These are phyloP conservation scores for Synanthedon vespiformis DNA, from an alignment of 2,888 invertebrate species.

Conservation along the genomic window DNA sequence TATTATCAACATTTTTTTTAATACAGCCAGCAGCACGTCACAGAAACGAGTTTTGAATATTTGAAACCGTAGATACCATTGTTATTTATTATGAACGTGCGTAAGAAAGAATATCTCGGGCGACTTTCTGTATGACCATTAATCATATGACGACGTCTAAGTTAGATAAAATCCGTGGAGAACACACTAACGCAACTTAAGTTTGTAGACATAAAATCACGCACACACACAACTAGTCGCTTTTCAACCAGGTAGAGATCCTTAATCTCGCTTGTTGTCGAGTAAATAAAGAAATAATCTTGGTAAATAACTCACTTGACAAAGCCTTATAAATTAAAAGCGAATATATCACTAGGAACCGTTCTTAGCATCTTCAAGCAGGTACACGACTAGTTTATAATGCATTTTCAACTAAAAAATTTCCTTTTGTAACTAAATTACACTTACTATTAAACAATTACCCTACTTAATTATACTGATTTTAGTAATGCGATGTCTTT, in stretches of 20 bases:
- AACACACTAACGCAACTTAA: slow-evolving; percentile 19
- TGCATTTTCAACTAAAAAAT: too few relatives aligned
- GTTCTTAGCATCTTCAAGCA: too few relatives aligned
- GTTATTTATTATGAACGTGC: slow-evolving; percentile 41
- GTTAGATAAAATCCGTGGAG: slow-evolving; percentile 45
- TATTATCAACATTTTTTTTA: slow-evolving; percentile 10
- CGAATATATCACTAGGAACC: too few relatives aligned
- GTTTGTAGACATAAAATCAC: slow-evolving; percentile 16
- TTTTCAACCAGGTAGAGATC: slow-evolving; percentile 23
- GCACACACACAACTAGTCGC: slow-evolving; percentile 14
- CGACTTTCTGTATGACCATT: slow-evolving; percentile 47
- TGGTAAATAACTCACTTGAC: slow-evolving; percentile 20
- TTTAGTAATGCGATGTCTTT: too few relatives aligned
- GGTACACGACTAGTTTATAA: too few relatives aligned
- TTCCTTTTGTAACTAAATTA: too few relatives aligned
- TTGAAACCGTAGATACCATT: slow-evolving; percentile 34
- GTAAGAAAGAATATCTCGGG: slow-evolving; percentile 42
- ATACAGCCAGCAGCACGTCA: slow-evolving; percentile 2
- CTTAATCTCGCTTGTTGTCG: slow-evolving; percentile 18
- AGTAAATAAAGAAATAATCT: slow-evolving; percentile 14
- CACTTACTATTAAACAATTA: too few relatives aligned
- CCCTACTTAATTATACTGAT: too few relatives aligned
- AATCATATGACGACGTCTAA: slow-evolving; percentile 51
- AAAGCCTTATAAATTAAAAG: slow-evolving; percentile 1
- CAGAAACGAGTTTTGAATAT: slow-evolving; percentile 35